Percentiles rank a stretch among this genome's conserved stretches.
phyloP scores from a whole-genome alignment of 2,888 invertebrate species.

The Stenurella melanura region DNA sequence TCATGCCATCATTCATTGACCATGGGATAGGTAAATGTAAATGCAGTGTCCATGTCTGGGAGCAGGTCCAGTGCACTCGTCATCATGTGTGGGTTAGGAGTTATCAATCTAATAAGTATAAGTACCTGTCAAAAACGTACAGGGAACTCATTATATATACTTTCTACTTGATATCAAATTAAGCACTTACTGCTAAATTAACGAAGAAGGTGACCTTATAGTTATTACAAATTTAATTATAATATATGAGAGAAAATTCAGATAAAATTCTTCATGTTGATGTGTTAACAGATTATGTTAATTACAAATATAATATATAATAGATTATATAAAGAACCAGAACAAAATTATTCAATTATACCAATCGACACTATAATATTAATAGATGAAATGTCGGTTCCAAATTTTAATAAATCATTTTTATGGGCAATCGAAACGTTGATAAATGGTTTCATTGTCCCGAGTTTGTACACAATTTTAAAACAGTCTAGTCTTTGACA shows the following conservation, averaged over 20 bases:
- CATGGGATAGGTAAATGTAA: conserved; percentile 53
- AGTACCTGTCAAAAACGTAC: conserved; percentile 43
- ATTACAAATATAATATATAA: not conserved
- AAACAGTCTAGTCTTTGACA: not conserved
- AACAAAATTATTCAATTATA: not conserved
- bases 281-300: not conserved
- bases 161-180: conserved; percentile 37
- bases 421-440: conserved; percentile 24
- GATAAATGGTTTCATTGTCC: conserved; percentile 34
- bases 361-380: conserved; percentile 16
- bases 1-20: conserved; percentile 61
- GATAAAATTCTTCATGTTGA: not conserved
- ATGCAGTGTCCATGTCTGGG: conserved; percentile 53
- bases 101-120: conserved; percentile 49
- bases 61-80: conserved; percentile 38
- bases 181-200: conserved; percentile 30
- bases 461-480: not conserved
- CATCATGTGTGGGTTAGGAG: conserved; percentile 39
- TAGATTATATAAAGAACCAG: not conserved
- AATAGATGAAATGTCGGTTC: conserved; percentile 19
- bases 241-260: not conserved
- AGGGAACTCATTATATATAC: conserved; percentile 42
- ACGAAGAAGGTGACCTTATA: conserved; percentile 17
- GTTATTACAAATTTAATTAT: conserved; percentile 9
- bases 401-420: conserved; percentile 23